phyloP scores from a whole-genome alignment of 1,140 invertebrate genomes.

The Drosophila willistoni region DNA sequence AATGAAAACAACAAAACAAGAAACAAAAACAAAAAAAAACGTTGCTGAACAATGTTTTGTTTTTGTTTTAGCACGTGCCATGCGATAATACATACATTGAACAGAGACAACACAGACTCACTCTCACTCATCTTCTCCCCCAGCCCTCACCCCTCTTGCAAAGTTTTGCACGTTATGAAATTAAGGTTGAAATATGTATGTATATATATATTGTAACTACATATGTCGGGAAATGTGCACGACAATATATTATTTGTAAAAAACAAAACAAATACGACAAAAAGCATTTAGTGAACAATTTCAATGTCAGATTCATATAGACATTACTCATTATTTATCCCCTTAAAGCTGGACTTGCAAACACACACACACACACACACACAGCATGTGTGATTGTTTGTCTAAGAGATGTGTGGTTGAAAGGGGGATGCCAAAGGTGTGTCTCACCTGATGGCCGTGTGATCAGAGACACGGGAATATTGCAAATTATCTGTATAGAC shows the following conservation, averaged over 20 bases:
- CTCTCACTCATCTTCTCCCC: slow-evolving; percentile 21
- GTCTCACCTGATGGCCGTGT: slow-evolving; percentile 12
- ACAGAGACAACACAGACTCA: slow-evolving; percentile 21
- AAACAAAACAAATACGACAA: slow-evolving; percentile 29
- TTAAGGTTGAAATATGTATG: slow-evolving; percentile 49
- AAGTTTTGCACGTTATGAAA: slow-evolving; percentile 64
- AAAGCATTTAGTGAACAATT: slow-evolving; percentile 41
- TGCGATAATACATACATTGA: slow-evolving; percentile 58
- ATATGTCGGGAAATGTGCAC: slow-evolving; percentile 15
- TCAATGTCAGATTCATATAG: slow-evolving; percentile 64
- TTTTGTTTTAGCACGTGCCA: slow-evolving; percentile 71
- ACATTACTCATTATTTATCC: slow-evolving; percentile 51
- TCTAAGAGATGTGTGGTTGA: not conserved
- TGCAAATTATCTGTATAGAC: slow-evolving; percentile 37
- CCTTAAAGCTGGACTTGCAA: slow-evolving; percentile 16
- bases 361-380: not conserved
- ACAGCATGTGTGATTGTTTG: not conserved
- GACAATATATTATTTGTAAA: slow-evolving; percentile 19
- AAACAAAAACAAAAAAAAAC: slow-evolving; percentile 31
- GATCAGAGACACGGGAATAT: slow-evolving; percentile 18
- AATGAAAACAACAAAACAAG: not conserved
- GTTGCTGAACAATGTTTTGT: slow-evolving; percentile 66
- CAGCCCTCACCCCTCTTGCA: not conserved
- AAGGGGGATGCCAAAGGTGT: not conserved
- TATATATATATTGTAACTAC: not conserved